Evolutionary conservation across 2,888 invertebrate species (phyloP), one percentile per base, ranked within the genome.

Genomic region (Drosophila bunnanda): DNA sequence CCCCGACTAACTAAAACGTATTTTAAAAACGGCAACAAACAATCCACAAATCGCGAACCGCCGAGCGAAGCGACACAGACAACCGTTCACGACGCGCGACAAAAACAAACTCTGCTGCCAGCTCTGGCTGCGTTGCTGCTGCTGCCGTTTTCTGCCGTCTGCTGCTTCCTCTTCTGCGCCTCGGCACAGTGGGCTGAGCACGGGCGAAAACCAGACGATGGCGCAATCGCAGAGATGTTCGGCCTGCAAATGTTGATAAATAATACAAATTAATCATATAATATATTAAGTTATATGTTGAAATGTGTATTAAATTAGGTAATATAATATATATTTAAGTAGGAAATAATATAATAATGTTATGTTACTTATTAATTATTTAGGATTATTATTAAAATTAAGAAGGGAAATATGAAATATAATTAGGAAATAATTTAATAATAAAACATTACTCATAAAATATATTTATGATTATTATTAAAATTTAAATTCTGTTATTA

Each of bases 71-170:
- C 80, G 57, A 44, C 70, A 59, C 48, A 53, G 52, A 54, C 20
- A 64, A 83, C 83, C 81, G 72, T 78, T 53, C 68, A 44, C 64
- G 55, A 79, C 78, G 79, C 81, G 81, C 79, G 78, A 81, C 72
- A 67, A 83, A 81, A 78, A 81, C 80, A 80, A 81, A 82, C 74
- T 82, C 74, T 82, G 78, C n/a, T n/a, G n/a, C n/a, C n/a, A n/a
- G n/a, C 61, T 62, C 75, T 60, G 59, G 25, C 36, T n/a, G 9
- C 22, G 22, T n/a, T 39, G n/a, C n/a, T 25, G 6, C 54, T 28
- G 39, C 25, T 34, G 46, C 46, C 32, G 41, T 32, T 58, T 20
- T 28, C 44, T 22, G 54, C n/a, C 61, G 17, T 39, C n/a, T 38
- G 39, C 59, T 55, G 22, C 60, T 54, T 60, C 54, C 20, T 36